These are phyloP conservation scores for Acanthurus leucopareius DNA, from an alignment of 2,797 vertebrate genomes.

Conservation along the genomic window DNA sequence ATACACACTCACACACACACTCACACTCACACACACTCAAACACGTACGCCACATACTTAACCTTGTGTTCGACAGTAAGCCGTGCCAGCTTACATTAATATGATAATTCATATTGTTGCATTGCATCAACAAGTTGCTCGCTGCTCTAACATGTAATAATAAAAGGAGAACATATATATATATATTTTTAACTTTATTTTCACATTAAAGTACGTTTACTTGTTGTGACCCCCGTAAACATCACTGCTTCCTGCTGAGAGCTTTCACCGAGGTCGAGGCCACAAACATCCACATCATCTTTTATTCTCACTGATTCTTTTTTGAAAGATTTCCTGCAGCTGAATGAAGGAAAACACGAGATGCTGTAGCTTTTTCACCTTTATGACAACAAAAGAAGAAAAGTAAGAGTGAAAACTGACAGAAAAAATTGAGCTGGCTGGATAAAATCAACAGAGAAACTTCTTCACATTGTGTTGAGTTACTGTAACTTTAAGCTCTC, in stretches of 20 bases:
- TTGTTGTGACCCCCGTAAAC: no score
- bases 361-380: no score
- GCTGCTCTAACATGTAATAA: no score
- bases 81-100: neutral
- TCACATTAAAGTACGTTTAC: no score
- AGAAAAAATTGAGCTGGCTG: neutral
- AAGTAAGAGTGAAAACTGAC: neutral
- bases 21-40: neutral
- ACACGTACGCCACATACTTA: constrained; percentile 3
- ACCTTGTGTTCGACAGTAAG: constrained; percentile 1
- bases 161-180: no score
- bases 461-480: no score
- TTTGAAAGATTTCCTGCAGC: neutral
- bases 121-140: no score
- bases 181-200: no score
- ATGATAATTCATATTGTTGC: neutral
- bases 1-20: constrained; percentile 24
- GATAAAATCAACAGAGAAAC: neutral
- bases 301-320: neutral
- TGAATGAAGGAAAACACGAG: neutral
- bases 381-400: neutral
- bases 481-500: neutral
- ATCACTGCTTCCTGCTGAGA: no score
- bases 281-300: neutral
- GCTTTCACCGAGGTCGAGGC: neutral